Conservation (phyloP, 2,888 invertebrate genomes). For the Labia minor region DNA sequence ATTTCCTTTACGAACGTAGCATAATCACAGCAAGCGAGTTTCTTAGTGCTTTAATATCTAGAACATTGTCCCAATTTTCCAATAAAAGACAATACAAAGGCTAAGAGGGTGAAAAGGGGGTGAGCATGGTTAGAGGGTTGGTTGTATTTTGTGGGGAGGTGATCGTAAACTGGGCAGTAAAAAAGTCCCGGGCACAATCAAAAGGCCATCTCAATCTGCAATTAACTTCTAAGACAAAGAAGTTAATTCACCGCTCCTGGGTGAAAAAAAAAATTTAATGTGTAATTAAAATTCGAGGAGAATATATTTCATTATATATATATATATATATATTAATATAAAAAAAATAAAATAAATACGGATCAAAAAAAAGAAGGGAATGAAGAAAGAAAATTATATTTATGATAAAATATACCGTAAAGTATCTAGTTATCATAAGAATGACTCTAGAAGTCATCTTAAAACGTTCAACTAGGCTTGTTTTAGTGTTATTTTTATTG, state of each 20-base stretch:
- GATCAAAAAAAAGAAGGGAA: too few relatives aligned
- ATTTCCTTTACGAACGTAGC: not conserved
- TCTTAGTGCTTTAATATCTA: not conserved
- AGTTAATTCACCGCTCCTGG: constrained; percentile 4
- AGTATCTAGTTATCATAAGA: constrained; percentile 4
- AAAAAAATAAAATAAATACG: too few relatives aligned
- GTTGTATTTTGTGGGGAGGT: not conserved
- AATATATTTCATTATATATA: too few relatives aligned
- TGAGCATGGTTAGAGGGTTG: too few relatives aligned
- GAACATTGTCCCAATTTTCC: constrained; percentile 7
- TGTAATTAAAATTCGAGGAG: not conserved
- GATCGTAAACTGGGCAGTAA: not conserved
- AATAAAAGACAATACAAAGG: not conserved
- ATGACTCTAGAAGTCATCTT: not conserved
- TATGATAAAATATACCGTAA: constrained; percentile 8
- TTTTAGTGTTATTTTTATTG: not conserved
- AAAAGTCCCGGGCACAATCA: not conserved
- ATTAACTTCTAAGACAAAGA: constrained; percentile 8
- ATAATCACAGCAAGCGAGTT: not conserved
- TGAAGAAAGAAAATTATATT: not conserved
- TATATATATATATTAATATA: too few relatives aligned
- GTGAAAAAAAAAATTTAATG: not conserved
- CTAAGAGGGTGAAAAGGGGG: too few relatives aligned
- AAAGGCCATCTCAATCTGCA: not conserved
- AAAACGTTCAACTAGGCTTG: not conserved